A percentile compares a stretch with the other conserved stretches of the same genome.
Conservation (phyloP, 2,888 invertebrate genomes). For the Tromatobia lineatoria region DNA sequence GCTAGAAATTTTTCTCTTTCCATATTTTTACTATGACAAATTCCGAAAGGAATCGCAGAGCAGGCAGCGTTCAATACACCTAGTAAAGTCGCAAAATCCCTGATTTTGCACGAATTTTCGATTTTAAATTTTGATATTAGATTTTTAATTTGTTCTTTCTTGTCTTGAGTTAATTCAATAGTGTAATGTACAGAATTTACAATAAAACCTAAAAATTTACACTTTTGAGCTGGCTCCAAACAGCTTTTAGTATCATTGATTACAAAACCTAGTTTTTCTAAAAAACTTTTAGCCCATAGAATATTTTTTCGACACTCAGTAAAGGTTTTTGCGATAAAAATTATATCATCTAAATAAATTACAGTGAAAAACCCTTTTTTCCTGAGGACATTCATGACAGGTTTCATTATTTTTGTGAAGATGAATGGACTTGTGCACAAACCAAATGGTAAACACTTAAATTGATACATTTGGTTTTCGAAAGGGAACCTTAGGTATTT, state of each 20-base stretch:
- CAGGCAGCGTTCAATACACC: slow-evolving; percentile 46
- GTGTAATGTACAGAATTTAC: slow-evolving; percentile 41
- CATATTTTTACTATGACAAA: slow-evolving; percentile 35
- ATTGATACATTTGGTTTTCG: slow-evolving; percentile 8
- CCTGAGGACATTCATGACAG: slow-evolving; percentile 18
- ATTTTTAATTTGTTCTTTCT: slow-evolving; percentile 14
- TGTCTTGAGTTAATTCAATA: slow-evolving; percentile 20
- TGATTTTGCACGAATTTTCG: slow-evolving; percentile 7
- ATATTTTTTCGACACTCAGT: slow-evolving; percentile 25
- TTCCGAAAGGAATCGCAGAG: slow-evolving; percentile 40
- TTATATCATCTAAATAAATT: slow-evolving; percentile 39
- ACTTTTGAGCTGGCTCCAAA: slow-evolving; percentile 33
- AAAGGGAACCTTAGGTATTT: slow-evolving; percentile 20
- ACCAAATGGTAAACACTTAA: slow-evolving; percentile 24
- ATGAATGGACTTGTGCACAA: too few relatives aligned
- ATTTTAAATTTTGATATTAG: slow-evolving; percentile 3
- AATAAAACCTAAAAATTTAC: slow-evolving; percentile 42
- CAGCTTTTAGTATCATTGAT: slow-evolving; percentile 48
- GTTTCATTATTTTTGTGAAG: slow-evolving; percentile 31
- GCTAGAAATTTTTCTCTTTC: slow-evolving; percentile 49
- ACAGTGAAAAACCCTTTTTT: slow-evolving; percentile 18
- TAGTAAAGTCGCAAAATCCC: not conserved
- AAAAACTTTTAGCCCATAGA: not conserved
- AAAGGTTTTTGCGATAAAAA: not conserved
- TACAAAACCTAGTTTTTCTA: slow-evolving; percentile 37